Base-by-base conservation (phyloP, 2,797 vertebrate species). In the Bradypus variegatus region DNA sequence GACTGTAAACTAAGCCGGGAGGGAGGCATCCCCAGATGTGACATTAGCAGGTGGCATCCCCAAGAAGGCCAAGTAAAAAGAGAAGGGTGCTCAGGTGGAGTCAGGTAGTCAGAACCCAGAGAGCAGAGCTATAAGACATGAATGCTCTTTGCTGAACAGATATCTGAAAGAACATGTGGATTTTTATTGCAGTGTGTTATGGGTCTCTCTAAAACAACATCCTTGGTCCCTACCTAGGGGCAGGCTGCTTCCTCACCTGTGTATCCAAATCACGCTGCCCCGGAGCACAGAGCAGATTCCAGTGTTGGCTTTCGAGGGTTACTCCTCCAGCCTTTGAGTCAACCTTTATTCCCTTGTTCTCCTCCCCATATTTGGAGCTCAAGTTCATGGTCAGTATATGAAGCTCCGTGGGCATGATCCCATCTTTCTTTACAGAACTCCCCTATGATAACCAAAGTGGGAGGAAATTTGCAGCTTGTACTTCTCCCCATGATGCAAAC, bases 61-160 rank as follows among this genome's bases (percentile, higher is more conserved):
- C 48, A 72, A 25, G 55, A 64, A 36, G 55, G 12, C 62, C 38
- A 16, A 38, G 19, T 23, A 10, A 50, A 12, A 70, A 29, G 3
- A 78, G 21, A 62, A 41, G 41, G 48, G 53, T 29, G 36, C 29
- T 55, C 80, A n/a, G 64, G 45, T 11, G 23, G 58, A 19, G 13
- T 25, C 86, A 53, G 31, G n/a, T 38, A n/a, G 50, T 53, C 67
- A 77, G 50, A 21, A 36, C 33, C 9, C 62, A 45, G 55, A 53
- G 10, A 6, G 6, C 25, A 27, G 1, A 23, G 33, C 25, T 0
- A 1, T 3, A 83, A 33, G 65, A n/a, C 8, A 4, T 2, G n/a
- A 64, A 78, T 41, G 45, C 45, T 23, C 13, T 65, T 36, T 73
- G 53, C 27, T n/a, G 15, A 45, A 33, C 15, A 10, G 27, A 31